Base-by-base conservation (phyloP, 2,113 vertebrate species). In the Propithecus coquereli region DNA sequence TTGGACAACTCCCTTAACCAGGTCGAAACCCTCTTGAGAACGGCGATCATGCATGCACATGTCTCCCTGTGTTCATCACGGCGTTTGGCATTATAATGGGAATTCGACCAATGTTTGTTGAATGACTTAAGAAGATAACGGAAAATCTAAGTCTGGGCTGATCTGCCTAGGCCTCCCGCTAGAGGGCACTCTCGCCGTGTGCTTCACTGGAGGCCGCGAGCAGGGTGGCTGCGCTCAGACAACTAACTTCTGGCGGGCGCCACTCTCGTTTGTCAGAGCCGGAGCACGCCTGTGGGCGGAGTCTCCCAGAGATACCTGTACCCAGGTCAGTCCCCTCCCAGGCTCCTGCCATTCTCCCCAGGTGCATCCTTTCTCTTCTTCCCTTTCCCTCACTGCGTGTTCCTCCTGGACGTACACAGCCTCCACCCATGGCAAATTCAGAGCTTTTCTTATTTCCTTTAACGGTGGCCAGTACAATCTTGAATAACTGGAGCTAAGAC, bases 111-210 rank as follows among this genome's bases (percentile, higher is more conserved):
- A 0, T 47, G 18, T 40, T 43, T 66, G 45, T 30, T 66, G 73
- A 80, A 14, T 2, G 59, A 27, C 1, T 1, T 27, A 34, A 63
- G 80, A 32, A 22, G 30, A 13, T 80, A 50, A 74, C 0, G 1
- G 59, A 25, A 57, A 81, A 6, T 20, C 43, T 13, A 45, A 89
- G 65, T 2, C 34, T n/a, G 12, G 4, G 37, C 50, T 4, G 3
- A 43, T n/a, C n/a, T 1, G 18, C 32, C 18, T 1, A 16, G 40
- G 37, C 6, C 54, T 54, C 5, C 95, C 97, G 61, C 97, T 96
- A 97, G 97, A 97, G 97, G 97, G 96, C 97, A 87, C 87, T 95
- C 83, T 97, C 54, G 88, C 65, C 6, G 86, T 94, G 91, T 0
- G 76, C 90, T 81, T 94, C 43, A 1, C 57, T 4, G 61, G 45